Percentiles rank a stretch among this genome's conserved stretches.
These are phyloP conservation scores for Ichneumoninae sp. DNA, from an alignment of 2,888 invertebrate genomes.

Conservation along the genomic window DNA sequence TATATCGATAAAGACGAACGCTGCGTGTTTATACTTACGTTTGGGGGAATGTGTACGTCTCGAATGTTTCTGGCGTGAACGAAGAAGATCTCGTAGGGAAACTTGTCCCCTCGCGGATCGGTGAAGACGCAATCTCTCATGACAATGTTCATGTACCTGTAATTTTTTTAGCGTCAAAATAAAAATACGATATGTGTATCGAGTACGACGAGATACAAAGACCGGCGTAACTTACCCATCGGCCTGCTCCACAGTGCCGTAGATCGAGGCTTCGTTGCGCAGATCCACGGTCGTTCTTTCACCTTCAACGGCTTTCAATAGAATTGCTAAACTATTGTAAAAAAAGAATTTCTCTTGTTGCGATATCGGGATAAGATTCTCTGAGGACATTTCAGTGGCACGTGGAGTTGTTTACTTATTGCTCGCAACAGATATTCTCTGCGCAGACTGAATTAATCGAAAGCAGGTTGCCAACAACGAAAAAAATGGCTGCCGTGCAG, in stretches of 20 bases:
- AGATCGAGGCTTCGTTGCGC: constrained; percentile 88
- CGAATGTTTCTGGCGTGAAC: constrained; percentile 88
- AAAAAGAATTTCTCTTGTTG: constrained; percentile 82
- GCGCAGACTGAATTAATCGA: not conserved
- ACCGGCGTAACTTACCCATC: constrained; percentile 86
- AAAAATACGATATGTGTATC: not conserved
- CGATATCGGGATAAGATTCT: not conserved
- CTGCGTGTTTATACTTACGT: constrained; percentile 75
- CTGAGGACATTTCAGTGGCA: constrained; percentile 9
- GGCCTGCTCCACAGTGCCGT: constrained; percentile 87
- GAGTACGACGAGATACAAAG: constrained; percentile 54
- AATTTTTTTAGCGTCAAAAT: constrained; percentile 69
- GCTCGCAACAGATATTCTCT: not conserved
- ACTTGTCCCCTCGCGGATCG: constrained; percentile 87
- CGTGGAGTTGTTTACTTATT: constrained; percentile 7
- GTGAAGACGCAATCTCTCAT: constrained; percentile 88
- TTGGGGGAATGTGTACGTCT: constrained; percentile 88
- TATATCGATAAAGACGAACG: not conserved
- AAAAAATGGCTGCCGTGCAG: not conserved
- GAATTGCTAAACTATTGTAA: constrained; percentile 87
- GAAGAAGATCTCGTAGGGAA: constrained; percentile 87
- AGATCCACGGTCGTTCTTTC: constrained; percentile 88
- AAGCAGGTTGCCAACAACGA: not conserved
- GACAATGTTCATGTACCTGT: constrained; percentile 89
- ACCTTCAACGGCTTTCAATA: constrained; percentile 87